phyloP scores from a whole-genome alignment of 1,140 invertebrate genomes.

The Steinernema khuongi region DNA sequence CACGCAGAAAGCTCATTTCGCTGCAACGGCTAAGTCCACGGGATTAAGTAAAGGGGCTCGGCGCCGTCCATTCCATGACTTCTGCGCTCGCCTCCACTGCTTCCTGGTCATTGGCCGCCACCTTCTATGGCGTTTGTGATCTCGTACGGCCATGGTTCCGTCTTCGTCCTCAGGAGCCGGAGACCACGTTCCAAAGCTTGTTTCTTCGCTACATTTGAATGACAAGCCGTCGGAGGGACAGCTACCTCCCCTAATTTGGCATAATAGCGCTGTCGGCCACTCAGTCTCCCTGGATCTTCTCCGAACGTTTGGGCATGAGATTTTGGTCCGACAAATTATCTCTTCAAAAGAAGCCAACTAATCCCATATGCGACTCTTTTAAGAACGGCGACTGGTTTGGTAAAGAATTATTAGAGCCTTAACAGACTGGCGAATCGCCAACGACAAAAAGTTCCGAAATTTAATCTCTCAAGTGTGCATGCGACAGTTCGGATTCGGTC shows the following conservation, averaged over 20 bases:
- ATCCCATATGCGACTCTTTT: too few relatives aligned
- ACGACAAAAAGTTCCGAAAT: too few relatives aligned
- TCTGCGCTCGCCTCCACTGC: not conserved
- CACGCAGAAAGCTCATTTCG: not conserved
- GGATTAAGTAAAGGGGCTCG: not conserved
- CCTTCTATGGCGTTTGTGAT: not conserved
- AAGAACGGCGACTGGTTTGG: too few relatives aligned
- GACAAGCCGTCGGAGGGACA: not conserved
- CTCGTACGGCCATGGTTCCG: not conserved
- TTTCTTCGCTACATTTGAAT: not conserved
- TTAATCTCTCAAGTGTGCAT: too few relatives aligned
- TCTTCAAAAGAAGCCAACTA: slow-evolving; percentile 8
- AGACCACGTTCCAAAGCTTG: not conserved
- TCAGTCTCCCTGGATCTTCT: not conserved
- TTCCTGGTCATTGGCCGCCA: not conserved
- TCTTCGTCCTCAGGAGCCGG: not conserved
- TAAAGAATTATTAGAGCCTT: too few relatives aligned
- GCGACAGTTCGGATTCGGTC: too few relatives aligned
- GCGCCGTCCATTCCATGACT: slow-evolving; percentile 1
- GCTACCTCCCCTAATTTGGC: not conserved
- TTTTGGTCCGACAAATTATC: slow-evolving; percentile 12
- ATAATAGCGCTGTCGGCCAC: not conserved
- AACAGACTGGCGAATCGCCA: too few relatives aligned
- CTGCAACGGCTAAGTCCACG: not conserved
- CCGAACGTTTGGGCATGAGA: not conserved